Evolutionary conservation across 2,888 invertebrate species (phyloP).

Genomic region (Phlogophora meticulosa): DNA sequence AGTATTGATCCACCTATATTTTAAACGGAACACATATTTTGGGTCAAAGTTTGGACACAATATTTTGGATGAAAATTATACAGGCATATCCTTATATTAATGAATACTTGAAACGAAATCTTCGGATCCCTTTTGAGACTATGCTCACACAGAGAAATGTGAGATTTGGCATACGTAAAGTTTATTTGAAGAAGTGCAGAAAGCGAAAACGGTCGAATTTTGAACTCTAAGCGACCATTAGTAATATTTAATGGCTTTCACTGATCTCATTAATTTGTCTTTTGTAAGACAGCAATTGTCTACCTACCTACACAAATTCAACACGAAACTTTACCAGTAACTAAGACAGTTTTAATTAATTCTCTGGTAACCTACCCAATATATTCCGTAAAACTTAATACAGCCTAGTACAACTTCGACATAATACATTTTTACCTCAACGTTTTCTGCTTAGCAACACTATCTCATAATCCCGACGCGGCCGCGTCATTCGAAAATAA

Average conservation of each 20-base stretch:
- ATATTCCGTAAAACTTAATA: not conserved
- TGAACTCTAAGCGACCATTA: too few relatives aligned
- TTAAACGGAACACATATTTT: conserved; percentile 14
- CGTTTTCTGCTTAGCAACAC: conserved; percentile 13
- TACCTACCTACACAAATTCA: not conserved
- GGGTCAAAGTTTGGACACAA: not conserved
- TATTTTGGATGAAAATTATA: not conserved
- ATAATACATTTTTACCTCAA: conserved; percentile 4
- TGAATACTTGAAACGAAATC: too few relatives aligned
- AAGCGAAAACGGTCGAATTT: too few relatives aligned
- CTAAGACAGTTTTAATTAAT: not conserved
- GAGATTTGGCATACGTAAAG: too few relatives aligned
- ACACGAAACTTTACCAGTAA: not conserved
- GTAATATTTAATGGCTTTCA: not conserved
- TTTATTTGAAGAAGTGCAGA: too few relatives aligned
- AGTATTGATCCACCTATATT: conserved; percentile 11
- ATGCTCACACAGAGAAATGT: too few relatives aligned
- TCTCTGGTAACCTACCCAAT: too few relatives aligned
- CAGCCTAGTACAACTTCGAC: not conserved
- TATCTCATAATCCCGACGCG: conserved; percentile 12
- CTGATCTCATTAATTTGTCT: not conserved
- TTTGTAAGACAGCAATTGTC: not conserved
- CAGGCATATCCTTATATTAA: too few relatives aligned
- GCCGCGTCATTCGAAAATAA: conserved; percentile 61
- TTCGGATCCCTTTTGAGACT: too few relatives aligned